phyloP scores from a whole-genome alignment of 2,797 vertebrate species.

The Corythornis leucogaster region DNA sequence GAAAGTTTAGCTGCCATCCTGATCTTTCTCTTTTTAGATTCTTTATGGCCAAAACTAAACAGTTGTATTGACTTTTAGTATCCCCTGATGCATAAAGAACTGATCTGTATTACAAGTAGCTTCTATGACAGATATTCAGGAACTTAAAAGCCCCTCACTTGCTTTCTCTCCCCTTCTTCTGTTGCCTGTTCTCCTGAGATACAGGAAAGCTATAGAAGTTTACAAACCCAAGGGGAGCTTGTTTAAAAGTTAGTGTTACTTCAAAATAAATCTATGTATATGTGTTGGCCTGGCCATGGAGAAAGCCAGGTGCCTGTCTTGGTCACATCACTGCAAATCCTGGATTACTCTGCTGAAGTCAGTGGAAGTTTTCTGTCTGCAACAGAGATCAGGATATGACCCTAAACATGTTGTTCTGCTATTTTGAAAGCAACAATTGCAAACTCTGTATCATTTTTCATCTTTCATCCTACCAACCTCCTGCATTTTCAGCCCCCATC shows the following conservation, averaged over 20 bases:
- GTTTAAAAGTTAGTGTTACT: constrained; percentile 31
- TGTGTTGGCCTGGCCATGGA: background rate
- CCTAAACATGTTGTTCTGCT: background rate
- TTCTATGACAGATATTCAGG: background rate
- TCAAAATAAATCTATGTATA: constrained; percentile 34
- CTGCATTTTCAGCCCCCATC: background rate
- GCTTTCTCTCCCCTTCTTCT: background rate
- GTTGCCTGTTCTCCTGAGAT: background rate
- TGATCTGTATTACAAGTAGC: background rate
- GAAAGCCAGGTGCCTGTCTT: background rate
- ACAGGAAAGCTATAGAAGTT: constrained; percentile 17
- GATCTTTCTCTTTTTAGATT: constrained; percentile 36
- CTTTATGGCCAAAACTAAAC: constrained; percentile 49
- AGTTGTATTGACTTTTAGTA: constrained; percentile 47
- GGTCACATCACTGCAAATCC: background rate
- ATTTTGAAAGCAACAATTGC: constrained; percentile 6
- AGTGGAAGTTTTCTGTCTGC: background rate
- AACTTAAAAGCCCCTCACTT: background rate
- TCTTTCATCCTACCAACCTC: background rate
- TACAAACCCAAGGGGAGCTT: background rate
- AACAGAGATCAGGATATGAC: background rate
- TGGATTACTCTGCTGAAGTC: background rate
- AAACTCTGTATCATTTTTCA: background rate
- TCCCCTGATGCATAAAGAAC: background rate
- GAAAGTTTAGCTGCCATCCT: constrained; percentile 40